Conservation (phyloP, 1,140 invertebrate species). For the Riptortus pedestris region DNA sequence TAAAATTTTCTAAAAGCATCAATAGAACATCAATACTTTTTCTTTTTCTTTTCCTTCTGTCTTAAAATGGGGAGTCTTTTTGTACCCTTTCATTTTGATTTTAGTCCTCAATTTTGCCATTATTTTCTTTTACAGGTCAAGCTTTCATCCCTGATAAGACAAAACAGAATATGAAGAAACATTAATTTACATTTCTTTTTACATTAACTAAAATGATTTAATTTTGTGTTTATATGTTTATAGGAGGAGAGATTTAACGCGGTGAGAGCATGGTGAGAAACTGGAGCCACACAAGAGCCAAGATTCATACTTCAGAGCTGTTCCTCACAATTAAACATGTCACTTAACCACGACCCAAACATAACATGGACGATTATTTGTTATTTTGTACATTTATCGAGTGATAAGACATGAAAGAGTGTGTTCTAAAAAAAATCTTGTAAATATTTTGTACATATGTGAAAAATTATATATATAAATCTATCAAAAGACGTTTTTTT, state of each 20-base stretch:
- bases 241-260: neutral
- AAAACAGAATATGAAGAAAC: too few species aligned
- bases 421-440: neutral
- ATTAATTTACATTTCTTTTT: too few species aligned
- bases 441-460: constrained; percentile 19
- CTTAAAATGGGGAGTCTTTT: too few species aligned
- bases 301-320: constrained; percentile 7
- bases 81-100: too few species aligned
- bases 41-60: too few species aligned
- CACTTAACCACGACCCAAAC: constrained; percentile 18
- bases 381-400: constrained; percentile 14
- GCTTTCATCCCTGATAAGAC: too few species aligned
- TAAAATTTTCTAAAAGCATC: too few species aligned
- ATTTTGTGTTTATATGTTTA: neutral
- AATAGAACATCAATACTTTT: too few species aligned
- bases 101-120: too few species aligned
- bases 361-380: constrained; percentile 16
- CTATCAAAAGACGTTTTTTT: neutral
- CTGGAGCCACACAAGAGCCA: constrained; percentile 16
- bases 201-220: neutral
- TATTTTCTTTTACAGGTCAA: too few species aligned
- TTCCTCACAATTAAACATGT: constrained; percentile 7
- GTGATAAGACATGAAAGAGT: constrained; percentile 12
- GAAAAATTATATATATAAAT: neutral
- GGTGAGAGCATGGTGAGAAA: constrained; percentile 10